A percentile compares a stretch with the other conserved stretches of the same genome.
Evolutionary conservation across 2,888 invertebrate genomes (phyloP).

Genomic region (Xanthia togata): DNA sequence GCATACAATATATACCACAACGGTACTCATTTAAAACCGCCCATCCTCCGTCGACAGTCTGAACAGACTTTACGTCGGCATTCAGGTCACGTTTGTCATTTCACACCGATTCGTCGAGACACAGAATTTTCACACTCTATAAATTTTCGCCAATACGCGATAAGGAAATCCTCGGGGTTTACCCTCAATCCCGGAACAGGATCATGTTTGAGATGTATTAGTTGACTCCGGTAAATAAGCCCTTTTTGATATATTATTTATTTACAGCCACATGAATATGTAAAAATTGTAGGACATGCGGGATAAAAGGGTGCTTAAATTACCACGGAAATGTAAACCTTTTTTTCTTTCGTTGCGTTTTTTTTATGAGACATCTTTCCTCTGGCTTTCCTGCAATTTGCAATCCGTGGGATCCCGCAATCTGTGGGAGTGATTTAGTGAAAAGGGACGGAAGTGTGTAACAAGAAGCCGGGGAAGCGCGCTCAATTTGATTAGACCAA

Average conservation of each 20-base stretch:
- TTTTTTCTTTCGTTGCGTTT: neutral
- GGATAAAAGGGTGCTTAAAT: neutral
- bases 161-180: slow-evolving; percentile 78
- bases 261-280: slow-evolving; percentile 8
- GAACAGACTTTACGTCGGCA: slow-evolving; percentile 61
- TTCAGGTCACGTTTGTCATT: slow-evolving; percentile 86
- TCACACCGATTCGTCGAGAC: slow-evolving; percentile 80
- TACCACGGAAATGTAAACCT: too few species aligned
- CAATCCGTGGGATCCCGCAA: too few species aligned
- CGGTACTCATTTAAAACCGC: slow-evolving; percentile 52
- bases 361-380: neutral
- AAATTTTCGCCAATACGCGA: slow-evolving; percentile 81
- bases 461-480: too few species aligned
- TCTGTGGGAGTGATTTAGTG: too few species aligned
- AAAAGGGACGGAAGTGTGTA: too few species aligned
- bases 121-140: slow-evolving; percentile 86
- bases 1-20: slow-evolving; percentile 20
- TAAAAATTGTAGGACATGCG: neutral
- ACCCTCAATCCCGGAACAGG: slow-evolving; percentile 68
- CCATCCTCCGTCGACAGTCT: slow-evolving; percentile 39
- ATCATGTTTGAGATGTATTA: slow-evolving; percentile 70
- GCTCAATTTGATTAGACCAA: too few species aligned
- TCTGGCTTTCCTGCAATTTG: too few species aligned
- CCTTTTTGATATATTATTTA: slow-evolving; percentile 57
- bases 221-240: slow-evolving; percentile 65